phyloP scores from a whole-genome alignment of 2,797 vertebrate species.

The Anguilla marmorata region DNA sequence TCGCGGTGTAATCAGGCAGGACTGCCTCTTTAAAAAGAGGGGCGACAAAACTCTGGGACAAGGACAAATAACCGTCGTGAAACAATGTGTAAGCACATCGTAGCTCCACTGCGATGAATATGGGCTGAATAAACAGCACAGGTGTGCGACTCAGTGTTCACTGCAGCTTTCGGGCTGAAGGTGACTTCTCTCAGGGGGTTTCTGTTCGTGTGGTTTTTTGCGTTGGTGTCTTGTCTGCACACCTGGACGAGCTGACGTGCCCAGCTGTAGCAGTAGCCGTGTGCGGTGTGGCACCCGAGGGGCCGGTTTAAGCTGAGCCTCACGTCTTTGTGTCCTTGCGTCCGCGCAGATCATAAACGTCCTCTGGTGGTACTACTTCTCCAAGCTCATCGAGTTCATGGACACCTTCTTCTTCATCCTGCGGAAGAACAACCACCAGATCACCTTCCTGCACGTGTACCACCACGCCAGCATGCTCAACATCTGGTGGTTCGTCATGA shows the following conservation, averaged over 20 bases:
- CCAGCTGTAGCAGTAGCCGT: background rate
- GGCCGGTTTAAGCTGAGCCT: background rate
- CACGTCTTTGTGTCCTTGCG: constrained; percentile 8
- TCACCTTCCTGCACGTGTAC: constrained; percentile 93
- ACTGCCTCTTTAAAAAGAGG: constrained; percentile 35
- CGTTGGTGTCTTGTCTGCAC: background rate
- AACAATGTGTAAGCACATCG: constrained; percentile 46
- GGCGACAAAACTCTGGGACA: constrained; percentile 26
- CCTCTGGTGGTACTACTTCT: constrained; percentile 99
- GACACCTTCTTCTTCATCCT: constrained; percentile 98
- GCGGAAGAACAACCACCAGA: constrained; percentile 95
- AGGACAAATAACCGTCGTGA: constrained; percentile 42
- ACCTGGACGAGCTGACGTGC: background rate
- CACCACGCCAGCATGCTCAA: constrained; percentile 93
- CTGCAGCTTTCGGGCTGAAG: background rate
- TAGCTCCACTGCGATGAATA: constrained; percentile 43
- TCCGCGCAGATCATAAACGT: constrained; percentile 80
- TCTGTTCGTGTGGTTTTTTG: background rate
- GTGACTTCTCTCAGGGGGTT: background rate
- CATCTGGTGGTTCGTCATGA: constrained; percentile 99
- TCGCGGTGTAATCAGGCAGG: constrained; percentile 43
- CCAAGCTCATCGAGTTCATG: constrained; percentile 97
- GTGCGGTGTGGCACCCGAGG: background rate
- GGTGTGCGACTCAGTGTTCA: background rate
- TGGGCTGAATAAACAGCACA: background rate